A percentile compares a stretch with the other conserved stretches of the same genome.
These are phyloP conservation scores for Phorcus lineatus DNA, from an alignment of 2,888 invertebrate genomes.

Conservation along the genomic window DNA sequence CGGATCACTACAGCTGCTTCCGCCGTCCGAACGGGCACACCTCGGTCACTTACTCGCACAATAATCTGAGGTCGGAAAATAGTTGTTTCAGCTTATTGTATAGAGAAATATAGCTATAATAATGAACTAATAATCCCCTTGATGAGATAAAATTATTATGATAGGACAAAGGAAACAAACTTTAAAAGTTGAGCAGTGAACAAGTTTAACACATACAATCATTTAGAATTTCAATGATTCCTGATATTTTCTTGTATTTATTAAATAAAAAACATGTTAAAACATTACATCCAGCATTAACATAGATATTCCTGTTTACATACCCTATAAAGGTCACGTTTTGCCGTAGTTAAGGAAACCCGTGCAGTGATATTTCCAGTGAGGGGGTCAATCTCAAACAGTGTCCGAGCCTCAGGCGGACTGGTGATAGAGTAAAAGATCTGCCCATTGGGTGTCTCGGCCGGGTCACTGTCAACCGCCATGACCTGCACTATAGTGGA, in stretches of 20 bases:
- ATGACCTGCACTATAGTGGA: constrained; percentile 43
- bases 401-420: constrained; percentile 78
- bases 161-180: no score
- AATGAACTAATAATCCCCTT: no score
- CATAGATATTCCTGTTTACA: constrained; percentile 1
- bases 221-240: no score
- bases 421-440: constrained; percentile 56
- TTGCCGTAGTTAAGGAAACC: constrained; percentile 54
- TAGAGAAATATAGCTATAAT: no score
- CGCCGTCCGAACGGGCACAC: constrained; percentile 40
- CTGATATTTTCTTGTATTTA: no score
- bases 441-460: constrained; percentile 52
- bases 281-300: no score
- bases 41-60: constrained; percentile 52
- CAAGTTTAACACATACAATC: no score
- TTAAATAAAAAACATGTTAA: no score
- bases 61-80: constrained; percentile 43
- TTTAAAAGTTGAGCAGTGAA: no score
- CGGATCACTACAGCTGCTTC: constrained; percentile 55
- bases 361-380: constrained; percentile 80
- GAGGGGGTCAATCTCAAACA: constrained; percentile 89
- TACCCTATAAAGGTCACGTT: constrained; percentile 51
- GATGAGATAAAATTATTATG: no score
- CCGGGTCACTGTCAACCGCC: constrained; percentile 46
- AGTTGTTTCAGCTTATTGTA: no score